phyloP scores from a whole-genome alignment of 2,113 vertebrate species.

The Elgaria multicarinata region DNA sequence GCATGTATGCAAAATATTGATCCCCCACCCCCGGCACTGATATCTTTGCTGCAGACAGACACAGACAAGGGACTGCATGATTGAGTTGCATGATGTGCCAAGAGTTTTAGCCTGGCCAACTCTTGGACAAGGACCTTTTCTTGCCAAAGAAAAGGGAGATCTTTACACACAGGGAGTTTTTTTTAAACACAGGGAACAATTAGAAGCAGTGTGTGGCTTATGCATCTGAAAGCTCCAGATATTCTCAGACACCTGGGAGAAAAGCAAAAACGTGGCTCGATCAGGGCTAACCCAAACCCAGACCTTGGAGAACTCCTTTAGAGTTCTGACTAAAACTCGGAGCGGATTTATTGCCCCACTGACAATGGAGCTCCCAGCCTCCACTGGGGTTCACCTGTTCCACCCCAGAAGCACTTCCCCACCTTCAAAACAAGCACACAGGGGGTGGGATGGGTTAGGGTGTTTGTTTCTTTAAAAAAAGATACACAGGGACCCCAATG shows the following conservation, averaged over 20 bases:
- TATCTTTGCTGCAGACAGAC: neutral
- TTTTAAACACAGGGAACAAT: neutral
- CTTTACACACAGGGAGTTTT: neutral
- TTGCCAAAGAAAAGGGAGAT: no score
- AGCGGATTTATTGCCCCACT: no score
- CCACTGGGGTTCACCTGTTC: no score
- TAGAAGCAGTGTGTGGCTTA: neutral
- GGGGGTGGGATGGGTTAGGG: no score
- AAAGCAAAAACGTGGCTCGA: neutral
- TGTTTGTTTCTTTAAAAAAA: no score
- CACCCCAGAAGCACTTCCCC: no score
- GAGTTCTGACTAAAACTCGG: no score
- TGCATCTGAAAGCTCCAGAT: neutral
- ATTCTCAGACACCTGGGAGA: neutral
- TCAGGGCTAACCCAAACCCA: neutral
- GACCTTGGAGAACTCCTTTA: no score
- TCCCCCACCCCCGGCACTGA: no score
- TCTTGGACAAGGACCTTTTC: neutral
- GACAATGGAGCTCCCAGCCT: no score
- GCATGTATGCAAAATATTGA: neutral
- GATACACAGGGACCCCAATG: neutral
- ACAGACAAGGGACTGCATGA: no score
- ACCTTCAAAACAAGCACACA: no score
- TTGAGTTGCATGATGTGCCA: neutral
- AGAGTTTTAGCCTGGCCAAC: neutral